These are phyloP conservation scores for Endomychus coccineus DNA, from an alignment of 2,888 invertebrate species.

Conservation along the genomic window DNA sequence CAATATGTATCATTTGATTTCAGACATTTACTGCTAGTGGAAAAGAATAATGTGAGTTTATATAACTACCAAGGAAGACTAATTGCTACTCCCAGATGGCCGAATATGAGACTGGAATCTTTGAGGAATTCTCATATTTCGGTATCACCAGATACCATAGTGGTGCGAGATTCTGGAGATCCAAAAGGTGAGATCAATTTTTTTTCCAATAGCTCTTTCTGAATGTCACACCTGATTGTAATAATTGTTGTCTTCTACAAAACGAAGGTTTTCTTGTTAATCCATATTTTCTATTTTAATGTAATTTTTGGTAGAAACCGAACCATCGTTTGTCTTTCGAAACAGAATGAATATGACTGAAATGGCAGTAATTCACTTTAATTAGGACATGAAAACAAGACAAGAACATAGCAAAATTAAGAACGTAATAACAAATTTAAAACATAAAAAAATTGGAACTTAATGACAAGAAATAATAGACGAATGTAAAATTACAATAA, in stretches of 20 bases:
- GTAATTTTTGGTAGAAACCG: too few relatives aligned
- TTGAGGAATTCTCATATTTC: conserved; percentile 70
- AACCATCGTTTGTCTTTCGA: too few relatives aligned
- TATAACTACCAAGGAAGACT: conserved; percentile 91
- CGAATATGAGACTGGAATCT: conserved; percentile 74
- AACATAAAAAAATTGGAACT: too few relatives aligned
- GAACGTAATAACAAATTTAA: too few relatives aligned
- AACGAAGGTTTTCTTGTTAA: too few relatives aligned
- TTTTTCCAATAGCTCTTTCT: not conserved
- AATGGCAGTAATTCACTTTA: too few relatives aligned
- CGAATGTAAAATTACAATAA: too few relatives aligned
- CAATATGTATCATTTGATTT: too few relatives aligned
- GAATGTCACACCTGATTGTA: not conserved
- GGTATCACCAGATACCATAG: conserved; percentile 80
- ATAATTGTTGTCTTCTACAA: not conserved
- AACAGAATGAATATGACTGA: too few relatives aligned
- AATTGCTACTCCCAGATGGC: conserved; percentile 77
- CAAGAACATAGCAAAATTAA: conserved; percentile 1
- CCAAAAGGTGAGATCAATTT: conserved; percentile 59
- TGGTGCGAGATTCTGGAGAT: conserved; percentile 78
- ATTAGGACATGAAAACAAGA: too few relatives aligned
- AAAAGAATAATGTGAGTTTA: conserved; percentile 73
- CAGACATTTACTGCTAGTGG: conserved; percentile 85
- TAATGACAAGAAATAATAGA: too few relatives aligned
- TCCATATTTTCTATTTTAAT: too few relatives aligned